These are phyloP conservation scores for Platysternon megacephalum DNA, from an alignment of 2,113 vertebrate genomes.

Conservation along the genomic window DNA sequence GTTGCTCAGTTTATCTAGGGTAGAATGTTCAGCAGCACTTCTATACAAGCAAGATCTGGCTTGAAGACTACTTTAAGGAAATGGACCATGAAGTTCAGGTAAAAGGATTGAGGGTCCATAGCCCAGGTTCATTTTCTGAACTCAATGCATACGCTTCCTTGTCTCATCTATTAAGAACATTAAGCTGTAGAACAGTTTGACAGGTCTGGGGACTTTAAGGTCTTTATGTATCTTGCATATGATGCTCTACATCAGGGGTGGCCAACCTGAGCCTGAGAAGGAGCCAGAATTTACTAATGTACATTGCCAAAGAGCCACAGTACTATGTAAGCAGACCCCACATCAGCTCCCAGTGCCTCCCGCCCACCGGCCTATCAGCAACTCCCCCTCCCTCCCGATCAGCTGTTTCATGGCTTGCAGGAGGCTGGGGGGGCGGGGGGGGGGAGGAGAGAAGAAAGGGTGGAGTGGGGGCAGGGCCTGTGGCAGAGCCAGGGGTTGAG, in stretches of 20 bases:
- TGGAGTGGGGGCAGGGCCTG: too few relatives aligned
- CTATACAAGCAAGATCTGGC: not conserved
- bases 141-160: not conserved
- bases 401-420: too few relatives aligned
- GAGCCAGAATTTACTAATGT: too few relatives aligned
- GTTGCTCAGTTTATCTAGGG: not conserved
- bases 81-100: not conserved
- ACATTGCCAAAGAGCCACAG: too few relatives aligned
- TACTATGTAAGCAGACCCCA: too few relatives aligned
- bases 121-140: not conserved
- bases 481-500: too few relatives aligned
- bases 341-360: too few relatives aligned
- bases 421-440: too few relatives aligned
- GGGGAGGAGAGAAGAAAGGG: too few relatives aligned
- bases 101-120: not conserved
- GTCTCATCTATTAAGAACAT: not conserved
- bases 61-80: not conserved
- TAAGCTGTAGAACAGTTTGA: not conserved
- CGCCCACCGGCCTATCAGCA: too few relatives aligned
- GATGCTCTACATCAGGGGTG: not conserved
- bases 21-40: not conserved
- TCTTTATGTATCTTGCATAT: not conserved
- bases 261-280: too few relatives aligned
- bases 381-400: too few relatives aligned
- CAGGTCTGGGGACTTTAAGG: not conserved